These are phyloP conservation scores for Callorhinus ursinus DNA, from an alignment of 2,113 vertebrate genomes.

Conservation along the genomic window DNA sequence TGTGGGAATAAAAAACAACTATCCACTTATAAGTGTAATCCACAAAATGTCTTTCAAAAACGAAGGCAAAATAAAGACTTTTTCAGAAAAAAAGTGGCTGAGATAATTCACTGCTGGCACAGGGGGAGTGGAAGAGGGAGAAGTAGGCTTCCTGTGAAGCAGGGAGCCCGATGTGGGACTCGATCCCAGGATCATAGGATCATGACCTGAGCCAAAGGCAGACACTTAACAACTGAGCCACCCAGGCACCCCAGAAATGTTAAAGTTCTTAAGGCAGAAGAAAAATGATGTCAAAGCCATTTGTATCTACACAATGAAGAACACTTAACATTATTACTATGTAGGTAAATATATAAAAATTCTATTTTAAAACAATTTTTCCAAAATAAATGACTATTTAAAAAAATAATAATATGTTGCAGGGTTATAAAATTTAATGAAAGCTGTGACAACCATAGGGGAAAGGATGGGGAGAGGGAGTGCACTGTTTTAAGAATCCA, in stretches of 20 bases:
- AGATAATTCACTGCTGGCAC: neutral
- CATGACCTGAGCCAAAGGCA: too few relatives aligned
- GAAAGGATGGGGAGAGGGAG: neutral
- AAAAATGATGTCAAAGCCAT: neutral
- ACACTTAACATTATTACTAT: neutral
- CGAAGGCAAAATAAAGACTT: neutral
- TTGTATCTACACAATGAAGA: neutral
- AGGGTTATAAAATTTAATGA: neutral
- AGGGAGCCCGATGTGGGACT: too few relatives aligned
- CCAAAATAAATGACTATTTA: neutral
- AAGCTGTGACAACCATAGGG: neutral
- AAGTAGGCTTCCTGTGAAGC: too few relatives aligned
- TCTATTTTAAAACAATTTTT: neutral
- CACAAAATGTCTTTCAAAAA: neutral
- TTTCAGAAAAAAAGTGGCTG: neutral
- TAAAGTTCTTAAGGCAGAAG: neutral
- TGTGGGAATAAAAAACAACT: neutral
- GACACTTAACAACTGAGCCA: too few relatives aligned
- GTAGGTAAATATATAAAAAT: neutral
- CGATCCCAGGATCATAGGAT: too few relatives aligned
- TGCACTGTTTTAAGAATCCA: neutral
- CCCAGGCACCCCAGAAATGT: neutral
- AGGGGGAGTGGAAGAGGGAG: too few relatives aligned
- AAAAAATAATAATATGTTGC: neutral
- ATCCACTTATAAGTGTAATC: neutral